A percentile compares a stretch with the other conserved stretches of the same genome.
Evolutionary conservation across 2,888 invertebrate species (phyloP).

Genomic region (Drosophila aldrichi): DNA sequence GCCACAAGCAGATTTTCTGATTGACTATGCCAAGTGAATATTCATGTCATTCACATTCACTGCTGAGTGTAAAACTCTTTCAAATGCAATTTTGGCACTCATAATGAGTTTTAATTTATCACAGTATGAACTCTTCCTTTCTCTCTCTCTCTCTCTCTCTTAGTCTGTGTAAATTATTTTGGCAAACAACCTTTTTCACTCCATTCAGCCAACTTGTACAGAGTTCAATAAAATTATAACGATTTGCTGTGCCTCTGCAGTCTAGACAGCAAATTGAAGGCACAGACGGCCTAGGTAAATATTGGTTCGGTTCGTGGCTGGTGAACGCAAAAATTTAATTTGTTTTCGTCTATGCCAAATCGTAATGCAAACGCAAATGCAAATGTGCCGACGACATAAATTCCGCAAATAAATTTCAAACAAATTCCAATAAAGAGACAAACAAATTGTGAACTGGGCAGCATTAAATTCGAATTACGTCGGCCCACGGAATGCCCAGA

Average conservation of each 20-base stretch:
- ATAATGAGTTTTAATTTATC: conserved; percentile 1
- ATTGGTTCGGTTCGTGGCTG: conserved; percentile 18
- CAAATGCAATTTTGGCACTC: neutral
- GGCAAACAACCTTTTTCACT: conserved; percentile 12
- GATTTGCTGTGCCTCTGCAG: conserved; percentile 23
- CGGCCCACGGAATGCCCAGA: conserved; percentile 18
- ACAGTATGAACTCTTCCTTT: neutral
- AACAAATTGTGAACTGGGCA: conserved; percentile 40
- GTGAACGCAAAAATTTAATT: conserved; percentile 41
- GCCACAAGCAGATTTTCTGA: neutral
- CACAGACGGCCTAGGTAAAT: conserved; percentile 40
- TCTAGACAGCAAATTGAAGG: conserved; percentile 46
- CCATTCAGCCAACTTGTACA: conserved; percentile 5
- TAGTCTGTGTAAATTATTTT: conserved; percentile 6
- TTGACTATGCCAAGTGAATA: neutral
- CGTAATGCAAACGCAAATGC: conserved; percentile 52
- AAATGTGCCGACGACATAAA: conserved; percentile 28
- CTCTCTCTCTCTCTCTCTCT: neutral
- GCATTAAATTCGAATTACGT: conserved; percentile 41
- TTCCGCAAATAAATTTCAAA: conserved; percentile 55
- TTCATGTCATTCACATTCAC: neutral
- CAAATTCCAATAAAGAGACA: conserved; percentile 46
- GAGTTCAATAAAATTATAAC: conserved; percentile 30
- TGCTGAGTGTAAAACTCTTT: neutral
- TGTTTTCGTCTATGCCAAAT: conserved; percentile 23